phyloP scores from a whole-genome alignment of 2,113 vertebrate species.

The Brienomyrus longianalis region DNA sequence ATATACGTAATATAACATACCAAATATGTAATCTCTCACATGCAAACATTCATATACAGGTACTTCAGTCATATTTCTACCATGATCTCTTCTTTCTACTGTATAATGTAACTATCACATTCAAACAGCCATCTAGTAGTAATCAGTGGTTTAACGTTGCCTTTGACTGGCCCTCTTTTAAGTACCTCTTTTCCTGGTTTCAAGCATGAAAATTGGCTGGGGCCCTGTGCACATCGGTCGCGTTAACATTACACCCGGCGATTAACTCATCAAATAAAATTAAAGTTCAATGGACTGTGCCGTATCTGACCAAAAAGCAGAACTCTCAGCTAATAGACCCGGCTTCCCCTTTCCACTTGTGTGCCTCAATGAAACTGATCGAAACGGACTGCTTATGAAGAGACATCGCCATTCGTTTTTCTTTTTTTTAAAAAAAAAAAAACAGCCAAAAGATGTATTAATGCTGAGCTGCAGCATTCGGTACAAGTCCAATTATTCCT shows the following conservation, averaged over 20 bases:
- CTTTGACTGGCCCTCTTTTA: neutral
- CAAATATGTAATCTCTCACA: neutral
- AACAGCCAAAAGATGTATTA: conserved; percentile 56
- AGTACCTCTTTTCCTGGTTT: neutral
- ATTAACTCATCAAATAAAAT: conserved; percentile 44
- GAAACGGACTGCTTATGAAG: conserved; percentile 40
- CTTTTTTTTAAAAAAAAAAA: neutral
- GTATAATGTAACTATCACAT: neutral
- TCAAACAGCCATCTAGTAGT: neutral
- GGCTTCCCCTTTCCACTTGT: conserved; percentile 1
- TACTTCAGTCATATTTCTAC: neutral
- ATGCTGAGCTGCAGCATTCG: conserved; percentile 46
- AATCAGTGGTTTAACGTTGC: neutral
- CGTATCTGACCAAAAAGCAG: conserved; percentile 19
- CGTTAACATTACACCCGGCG: conserved; percentile 33
- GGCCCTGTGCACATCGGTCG: neutral
- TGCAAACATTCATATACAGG: neutral
- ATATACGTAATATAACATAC: neutral
- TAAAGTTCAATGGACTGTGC: conserved; percentile 36
- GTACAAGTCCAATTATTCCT: conserved; percentile 62
- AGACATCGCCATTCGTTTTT: conserved; percentile 52
- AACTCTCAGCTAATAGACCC: conserved; percentile 27
- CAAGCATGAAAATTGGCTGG: conserved; percentile 6
- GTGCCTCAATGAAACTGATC: conserved; percentile 34
- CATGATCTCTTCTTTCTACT: neutral